A percentile compares a stretch with the other conserved stretches of the same genome.
These are phyloP conservation scores for Philereme vetulata DNA, from an alignment of 2,888 invertebrate species.

Conservation along the genomic window DNA sequence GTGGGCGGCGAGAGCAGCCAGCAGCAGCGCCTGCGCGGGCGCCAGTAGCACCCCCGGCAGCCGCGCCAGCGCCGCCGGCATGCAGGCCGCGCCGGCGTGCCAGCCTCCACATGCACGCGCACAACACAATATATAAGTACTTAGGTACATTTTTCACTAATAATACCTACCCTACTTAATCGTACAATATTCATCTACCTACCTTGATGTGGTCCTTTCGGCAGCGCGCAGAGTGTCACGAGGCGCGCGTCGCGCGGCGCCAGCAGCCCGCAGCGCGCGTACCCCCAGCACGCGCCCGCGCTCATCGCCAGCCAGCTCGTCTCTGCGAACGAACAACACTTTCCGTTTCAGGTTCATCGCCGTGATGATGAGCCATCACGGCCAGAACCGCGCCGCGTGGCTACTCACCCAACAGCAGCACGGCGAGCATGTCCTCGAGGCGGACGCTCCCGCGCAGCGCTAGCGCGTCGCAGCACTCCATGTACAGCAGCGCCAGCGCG, in stretches of 20 bases:
- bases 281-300: conserved; percentile 50
- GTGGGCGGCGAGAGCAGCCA: conserved; percentile 45
- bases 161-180: too few relatives aligned
- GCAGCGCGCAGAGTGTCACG: conserved; percentile 46
- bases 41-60: conserved; percentile 54
- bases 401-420: conserved; percentile 44
- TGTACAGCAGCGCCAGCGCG: conserved; percentile 60
- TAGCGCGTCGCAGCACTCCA: conserved; percentile 61
- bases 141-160: too few relatives aligned
- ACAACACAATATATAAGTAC: too few relatives aligned
- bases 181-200: not conserved
- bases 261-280: conserved; percentile 54
- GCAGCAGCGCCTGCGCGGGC: conserved; percentile 58
- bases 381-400: not conserved
- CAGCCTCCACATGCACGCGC: conserved; percentile 21
- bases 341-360: not conserved
- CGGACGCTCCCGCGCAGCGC: conserved; percentile 56
- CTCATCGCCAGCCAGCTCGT: conserved; percentile 46
- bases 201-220: conserved; percentile 20
- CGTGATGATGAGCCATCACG: not conserved
- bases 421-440: conserved; percentile 40
- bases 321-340: conserved; percentile 34
- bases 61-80: conserved; percentile 46
- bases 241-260: conserved; percentile 46
- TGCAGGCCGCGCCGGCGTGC: conserved; percentile 36